Base-by-base conservation (phyloP, 2,797 vertebrate species). In the Todus mexicanus region DNA sequence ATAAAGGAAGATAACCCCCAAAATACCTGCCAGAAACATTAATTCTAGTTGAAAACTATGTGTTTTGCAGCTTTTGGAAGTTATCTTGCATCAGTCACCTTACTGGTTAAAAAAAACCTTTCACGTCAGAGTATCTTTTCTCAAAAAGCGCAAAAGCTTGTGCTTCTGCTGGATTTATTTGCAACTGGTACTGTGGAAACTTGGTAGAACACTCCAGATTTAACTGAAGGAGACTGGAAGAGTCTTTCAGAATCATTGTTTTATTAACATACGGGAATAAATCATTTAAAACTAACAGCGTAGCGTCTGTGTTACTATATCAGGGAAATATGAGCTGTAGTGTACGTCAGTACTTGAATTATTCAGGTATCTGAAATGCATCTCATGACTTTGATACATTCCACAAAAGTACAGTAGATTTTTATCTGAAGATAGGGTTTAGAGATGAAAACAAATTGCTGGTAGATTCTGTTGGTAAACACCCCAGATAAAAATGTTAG, bases 321-420 rank as follows among this genome's bases (percentile, higher is more conserved):
- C 80, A 66, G 10, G 35, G 85, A 93, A 96, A 84, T n/a, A 64
- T 1, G 73, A 91, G 71, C 90, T 48, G 26, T 6, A 22, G 59
- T 15, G 70, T 22, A 74, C 43, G 26, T 81, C 88, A 88, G 33
- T 21, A 31, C 64, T 42, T 93, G 86, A 93, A 93, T 95, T 87
- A 90, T 93, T 92, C 86, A 89, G 21, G 50, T 29, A 26, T 64
- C 71, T 90, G 74, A 95, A 88, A 96, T 77, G 19, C 64, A 91
- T 70, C 85, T 95, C 74, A 68, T 74, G 76, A 70, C 56, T 93
- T 88, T n/a, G 53, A 89, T 47, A 45, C 40, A 71, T 64, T 64
- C 68, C 40, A 29, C 38, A 64, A 90, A 89, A 54, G 66, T 25
- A 59, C 23, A 21, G 59, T 35, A 47, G 59, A 37, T 75, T 93